Percentiles rank a stretch among this genome's conserved stretches.
Evolutionary conservation across 2,888 invertebrate species (phyloP).

Genomic region (Drosophila meridionalis): DNA sequence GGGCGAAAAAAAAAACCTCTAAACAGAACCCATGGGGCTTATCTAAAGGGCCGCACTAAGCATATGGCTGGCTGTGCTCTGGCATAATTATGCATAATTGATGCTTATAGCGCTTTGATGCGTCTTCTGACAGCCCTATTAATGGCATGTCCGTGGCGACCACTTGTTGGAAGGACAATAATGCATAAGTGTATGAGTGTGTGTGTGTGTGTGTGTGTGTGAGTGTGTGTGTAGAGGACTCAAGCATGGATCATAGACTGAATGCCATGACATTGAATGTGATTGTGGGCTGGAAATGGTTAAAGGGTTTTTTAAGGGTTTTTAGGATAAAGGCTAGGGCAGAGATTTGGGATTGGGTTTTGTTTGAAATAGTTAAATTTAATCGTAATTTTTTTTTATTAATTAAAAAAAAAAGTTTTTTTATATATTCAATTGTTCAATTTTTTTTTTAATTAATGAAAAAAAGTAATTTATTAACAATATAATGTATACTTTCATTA

Average conservation of each 20-base stretch:
- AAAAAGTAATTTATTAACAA: too few species aligned
- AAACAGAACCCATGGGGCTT: constrained; percentile 1
- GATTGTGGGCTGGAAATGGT: constrained; percentile 25
- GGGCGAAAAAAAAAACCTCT: background rate
- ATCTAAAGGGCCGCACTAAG: too few species aligned
- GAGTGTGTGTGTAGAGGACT: constrained; percentile 2
- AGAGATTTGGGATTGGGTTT: background rate
- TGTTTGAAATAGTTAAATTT: background rate
- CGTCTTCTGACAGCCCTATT: constrained; percentile 28
- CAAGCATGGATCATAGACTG: constrained; percentile 20
- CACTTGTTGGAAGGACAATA: constrained; percentile 63
- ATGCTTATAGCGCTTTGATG: constrained; percentile 63
- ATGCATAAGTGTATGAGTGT: constrained; percentile 1
- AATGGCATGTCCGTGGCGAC: constrained; percentile 44
- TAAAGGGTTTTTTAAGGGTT: constrained; percentile 15
- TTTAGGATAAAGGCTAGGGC: too few species aligned
- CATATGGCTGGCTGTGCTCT: constrained; percentile 34
- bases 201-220: constrained; percentile 8
- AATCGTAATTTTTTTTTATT: background rate
- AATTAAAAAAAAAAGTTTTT: too few species aligned
- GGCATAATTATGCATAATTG: constrained; percentile 77
- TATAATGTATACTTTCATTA: too few species aligned
- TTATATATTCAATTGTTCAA: too few species aligned
- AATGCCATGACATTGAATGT: constrained; percentile 58
- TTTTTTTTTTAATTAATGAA: too few species aligned